These are phyloP conservation scores for Sesia apiformis DNA, from an alignment of 2,888 invertebrate genomes.

Conservation along the genomic window DNA sequence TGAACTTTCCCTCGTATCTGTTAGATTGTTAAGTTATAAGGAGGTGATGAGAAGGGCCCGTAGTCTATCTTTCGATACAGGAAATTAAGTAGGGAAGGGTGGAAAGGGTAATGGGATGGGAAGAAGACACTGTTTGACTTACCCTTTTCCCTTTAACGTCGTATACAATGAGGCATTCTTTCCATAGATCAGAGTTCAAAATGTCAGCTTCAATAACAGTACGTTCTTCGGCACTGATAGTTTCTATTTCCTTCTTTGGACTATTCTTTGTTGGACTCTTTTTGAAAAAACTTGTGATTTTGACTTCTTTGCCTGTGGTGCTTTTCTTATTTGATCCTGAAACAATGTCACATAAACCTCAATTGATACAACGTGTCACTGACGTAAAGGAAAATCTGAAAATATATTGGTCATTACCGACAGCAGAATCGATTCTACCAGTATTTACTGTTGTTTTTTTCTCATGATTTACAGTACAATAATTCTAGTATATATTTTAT, in stretches of 20 bases:
- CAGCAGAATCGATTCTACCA: too few species aligned
- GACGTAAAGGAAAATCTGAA: too few species aligned
- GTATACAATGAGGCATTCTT: constrained; percentile 69
- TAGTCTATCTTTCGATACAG: too few species aligned
- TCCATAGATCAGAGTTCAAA: constrained; percentile 80
- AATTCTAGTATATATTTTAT: too few species aligned
- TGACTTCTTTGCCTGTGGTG: constrained; percentile 7
- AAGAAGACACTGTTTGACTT: neutral
- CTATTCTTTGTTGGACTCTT: constrained; percentile 15
- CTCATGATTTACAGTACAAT: too few species aligned
- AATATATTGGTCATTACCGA: too few species aligned
- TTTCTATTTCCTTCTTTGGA: constrained; percentile 18
- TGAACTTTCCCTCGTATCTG: too few species aligned
- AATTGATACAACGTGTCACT: neutral
- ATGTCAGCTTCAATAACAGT: constrained; percentile 66
- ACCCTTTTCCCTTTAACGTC: constrained; percentile 66
- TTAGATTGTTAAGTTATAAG: too few species aligned
- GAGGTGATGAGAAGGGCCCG: too few species aligned
- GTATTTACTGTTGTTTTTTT: too few species aligned
- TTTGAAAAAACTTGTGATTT: constrained; percentile 7
- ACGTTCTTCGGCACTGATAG: constrained; percentile 40
- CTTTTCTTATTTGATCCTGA: neutral
- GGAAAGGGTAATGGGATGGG: neutral
- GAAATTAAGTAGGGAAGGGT: too few species aligned
- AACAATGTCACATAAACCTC: neutral